Base-by-base conservation (phyloP, 1,140 invertebrate species). In the Apolygus lucorum region DNA sequence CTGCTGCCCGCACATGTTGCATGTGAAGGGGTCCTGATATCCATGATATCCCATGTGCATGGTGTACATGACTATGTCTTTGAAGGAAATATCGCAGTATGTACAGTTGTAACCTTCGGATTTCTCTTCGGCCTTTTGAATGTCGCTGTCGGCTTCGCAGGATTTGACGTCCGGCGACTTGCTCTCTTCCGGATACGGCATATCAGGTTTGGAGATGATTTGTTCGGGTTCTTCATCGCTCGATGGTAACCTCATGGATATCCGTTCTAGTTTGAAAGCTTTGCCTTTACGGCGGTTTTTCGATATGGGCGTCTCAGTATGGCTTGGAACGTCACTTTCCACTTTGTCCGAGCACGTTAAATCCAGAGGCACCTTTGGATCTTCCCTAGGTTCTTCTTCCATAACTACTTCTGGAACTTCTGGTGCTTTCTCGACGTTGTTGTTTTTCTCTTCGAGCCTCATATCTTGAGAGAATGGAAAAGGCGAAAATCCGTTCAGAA, bases 31-130 rank as follows among this genome's bases (percentile, higher is more conserved):
- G 78, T 96, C 86, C 68, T 88, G 83, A 80, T 86, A 91, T 1
- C 89, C 90, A 78, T 99, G 96, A 79, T 93, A 98, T 68, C 92
- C 91, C 91, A 96, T 96, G 80, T 99, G 96, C 76, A 97, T 91
- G 0, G 88, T 90, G 80, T 95, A 95, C 86, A 99, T 91, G 8
- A 93, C 86, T 28, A 87, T 84, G 76, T 98, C 91, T n/a, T 86
- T 86, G 78, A 98, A 98, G 1, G 86, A 83, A 27, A 98, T 95
- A 74, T 91, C 89, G 79, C 96, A 99, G 77, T 90, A 90, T 28
- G 87, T 82, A 77, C 96, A 99, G 68, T 84, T 83, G 75, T 88
- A 88, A 17, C 21, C 34, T 28, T 68, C 63, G 28, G 64, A 11
- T 25, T 71, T 64, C 14, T 65, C 63, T 24, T 71, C 68, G 1